A percentile compares a stretch with the other conserved stretches of the same genome.
phyloP scores from a whole-genome alignment of 1,140 invertebrate species.

The Brachionus manjavacas region DNA sequence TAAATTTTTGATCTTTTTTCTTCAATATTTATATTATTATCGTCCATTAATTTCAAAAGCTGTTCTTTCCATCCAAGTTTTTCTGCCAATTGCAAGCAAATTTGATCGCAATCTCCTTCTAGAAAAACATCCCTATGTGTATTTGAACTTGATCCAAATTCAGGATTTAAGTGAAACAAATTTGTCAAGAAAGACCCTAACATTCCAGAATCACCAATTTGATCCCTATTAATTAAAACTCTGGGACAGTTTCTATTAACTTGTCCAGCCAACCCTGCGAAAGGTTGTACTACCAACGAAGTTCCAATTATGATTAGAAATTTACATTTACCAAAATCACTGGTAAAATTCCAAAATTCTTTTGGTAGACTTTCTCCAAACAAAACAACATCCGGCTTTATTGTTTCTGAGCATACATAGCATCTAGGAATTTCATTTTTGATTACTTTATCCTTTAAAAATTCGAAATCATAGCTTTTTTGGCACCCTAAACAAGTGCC shows the following conservation, averaged over 20 bases:
- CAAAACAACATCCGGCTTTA: constrained; percentile 59
- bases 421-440: constrained; percentile 39
- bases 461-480: background rate
- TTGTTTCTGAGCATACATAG: constrained; percentile 48
- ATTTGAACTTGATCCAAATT: constrained; percentile 11
- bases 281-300: constrained; percentile 57
- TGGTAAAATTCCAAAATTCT: constrained; percentile 54
- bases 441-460: constrained; percentile 16
- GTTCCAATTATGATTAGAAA: constrained; percentile 57
- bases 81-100: constrained; percentile 70
- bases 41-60: background rate
- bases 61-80: constrained; percentile 70
- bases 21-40: background rate
- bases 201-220: constrained; percentile 48
- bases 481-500: constrained; percentile 25
- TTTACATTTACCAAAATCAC: constrained; percentile 55
- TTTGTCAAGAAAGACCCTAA: constrained; percentile 3
- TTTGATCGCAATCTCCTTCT: constrained; percentile 80
- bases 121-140: constrained; percentile 71
- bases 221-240: constrained; percentile 53
- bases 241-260: constrained; percentile 50
- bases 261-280: constrained; percentile 56
- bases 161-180: constrained; percentile 16
- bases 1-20: constrained; percentile 23
- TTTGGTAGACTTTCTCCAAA: constrained; percentile 58